Base-by-base conservation (phyloP, 2,113 vertebrate species). In the Pyxicephalus adspersus region DNA sequence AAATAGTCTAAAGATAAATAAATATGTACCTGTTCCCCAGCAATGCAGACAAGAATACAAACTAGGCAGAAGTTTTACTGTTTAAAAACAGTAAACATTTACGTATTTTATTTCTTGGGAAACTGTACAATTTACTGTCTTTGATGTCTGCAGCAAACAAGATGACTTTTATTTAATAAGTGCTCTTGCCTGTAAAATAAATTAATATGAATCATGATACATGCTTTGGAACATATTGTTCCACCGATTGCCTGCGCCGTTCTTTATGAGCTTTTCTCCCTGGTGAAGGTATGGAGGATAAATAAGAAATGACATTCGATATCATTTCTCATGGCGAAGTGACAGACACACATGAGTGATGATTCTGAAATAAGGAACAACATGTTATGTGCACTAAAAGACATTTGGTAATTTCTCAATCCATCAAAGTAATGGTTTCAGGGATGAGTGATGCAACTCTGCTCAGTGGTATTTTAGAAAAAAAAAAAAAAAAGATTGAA, bases 391-490 rank as follows among this genome's bases (percentile, higher is more conserved):
- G 78, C 78, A 64, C 25, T 71, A 72, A 73, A 80, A 63, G 67
- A 80, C 78, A 72, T 80, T 80, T 29, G 78, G 67, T 80, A 80
- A 72, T 80, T 80, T 80, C 78, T 80, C 78, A 72, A 80, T 80
- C 67, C 58, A 80, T 72, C 66, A 80, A 71, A 72, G 29, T 80
- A 80, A 72, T 80, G 78, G 38, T 70, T 80, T 80, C 16, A 28
- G 38, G n/a, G 78, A 80, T 80, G 58, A 80, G 64, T 72, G 58
- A 80, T 58, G 61, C 57, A 72, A 45, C 34, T 80, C 72, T 64
- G 4, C 67, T 61, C 34, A 8, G 52, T 70, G 55, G 15, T 54
- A n/a, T 72, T 61, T 54, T 31, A 28, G 50, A 72, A 23, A 51
- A 38, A 31, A 63, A 51, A 38, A 31, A 63, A 22, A 61, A 61